Conservation (phyloP, 2,113 vertebrate genomes). For the Indicator maculatus region DNA sequence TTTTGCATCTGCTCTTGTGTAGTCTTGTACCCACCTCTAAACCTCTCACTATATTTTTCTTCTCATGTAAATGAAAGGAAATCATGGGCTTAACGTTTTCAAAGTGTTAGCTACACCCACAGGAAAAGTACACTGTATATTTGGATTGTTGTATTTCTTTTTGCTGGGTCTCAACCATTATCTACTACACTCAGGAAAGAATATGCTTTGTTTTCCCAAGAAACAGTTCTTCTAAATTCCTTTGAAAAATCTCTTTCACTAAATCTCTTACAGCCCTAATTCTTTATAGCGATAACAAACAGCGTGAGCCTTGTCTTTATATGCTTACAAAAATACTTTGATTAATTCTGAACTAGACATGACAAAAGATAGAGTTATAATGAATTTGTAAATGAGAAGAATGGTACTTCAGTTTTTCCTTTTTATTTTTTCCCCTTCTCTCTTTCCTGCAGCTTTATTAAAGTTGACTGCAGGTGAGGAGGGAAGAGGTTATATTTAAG, state of each 20-base stretch:
- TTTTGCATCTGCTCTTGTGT: not conserved
- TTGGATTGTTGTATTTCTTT: constrained; percentile 1
- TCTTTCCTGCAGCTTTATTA: not conserved
- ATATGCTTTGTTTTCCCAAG: constrained; percentile 20
- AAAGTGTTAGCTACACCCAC: not conserved
- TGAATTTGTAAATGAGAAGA: not conserved
- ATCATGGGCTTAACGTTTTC: not conserved
- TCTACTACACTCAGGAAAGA: not conserved
- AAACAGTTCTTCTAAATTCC: not conserved
- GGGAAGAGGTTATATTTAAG: not conserved
- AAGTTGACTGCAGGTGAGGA: not conserved
- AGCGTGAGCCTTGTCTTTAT: not conserved
- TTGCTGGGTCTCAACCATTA: not conserved
- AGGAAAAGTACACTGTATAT: not conserved
- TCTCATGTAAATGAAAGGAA: not conserved
- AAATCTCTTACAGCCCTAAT: not conserved
- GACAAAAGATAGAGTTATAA: not conserved
- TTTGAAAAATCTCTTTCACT: constrained; percentile 4
- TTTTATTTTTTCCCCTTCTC: not conserved
- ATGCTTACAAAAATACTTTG: not conserved
- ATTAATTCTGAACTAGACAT: not conserved
- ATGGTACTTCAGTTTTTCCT: not conserved
- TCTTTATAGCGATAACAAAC: not conserved
- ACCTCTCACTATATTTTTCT: not conserved
- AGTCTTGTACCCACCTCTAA: not conserved